Conservation (phyloP, 2,888 invertebrate species). For the Alloplasta piceator region DNA sequence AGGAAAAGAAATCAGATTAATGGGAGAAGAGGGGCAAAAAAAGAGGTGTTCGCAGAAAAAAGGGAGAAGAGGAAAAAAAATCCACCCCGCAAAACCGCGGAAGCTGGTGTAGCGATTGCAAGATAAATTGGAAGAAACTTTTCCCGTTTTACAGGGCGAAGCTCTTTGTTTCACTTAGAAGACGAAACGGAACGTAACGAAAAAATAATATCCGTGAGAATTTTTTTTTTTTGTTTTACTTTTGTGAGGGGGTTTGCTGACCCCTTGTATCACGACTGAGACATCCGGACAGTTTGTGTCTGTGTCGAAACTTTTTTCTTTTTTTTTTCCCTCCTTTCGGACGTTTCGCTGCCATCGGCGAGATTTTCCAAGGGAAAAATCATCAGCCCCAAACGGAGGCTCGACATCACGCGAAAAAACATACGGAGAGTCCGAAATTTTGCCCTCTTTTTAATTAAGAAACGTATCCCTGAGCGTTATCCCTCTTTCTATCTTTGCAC, state of each 20-base stretch:
- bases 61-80: conserved; percentile 1
- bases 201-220: conserved; percentile 40
- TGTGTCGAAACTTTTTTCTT: background rate
- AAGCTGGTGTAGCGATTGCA: conserved; percentile 19
- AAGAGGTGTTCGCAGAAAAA: background rate
- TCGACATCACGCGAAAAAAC: conserved; percentile 29
- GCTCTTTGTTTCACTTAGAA: conserved; percentile 47
- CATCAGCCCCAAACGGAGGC: conserved; percentile 2
- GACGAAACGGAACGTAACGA: conserved; percentile 28
- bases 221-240: conserved; percentile 18
- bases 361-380: conserved; percentile 9
- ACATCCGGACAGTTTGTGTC: conserved; percentile 15
- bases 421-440: conserved; percentile 18
- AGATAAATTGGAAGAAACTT: conserved; percentile 47
- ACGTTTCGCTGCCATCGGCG: conserved; percentile 18
- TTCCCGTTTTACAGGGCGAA: conserved; percentile 26
- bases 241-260: conserved; percentile 18
- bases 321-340: background rate
- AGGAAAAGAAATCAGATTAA: background rate
- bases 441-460: conserved; percentile 50
- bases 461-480: conserved; percentile 53
- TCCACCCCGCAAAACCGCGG: background rate
- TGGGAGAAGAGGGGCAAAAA: background rate
- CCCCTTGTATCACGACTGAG: conserved; percentile 15
- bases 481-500: background rate